These are phyloP conservation scores for Tinea trinotella DNA, from an alignment of 2,888 invertebrate species.

Conservation along the genomic window DNA sequence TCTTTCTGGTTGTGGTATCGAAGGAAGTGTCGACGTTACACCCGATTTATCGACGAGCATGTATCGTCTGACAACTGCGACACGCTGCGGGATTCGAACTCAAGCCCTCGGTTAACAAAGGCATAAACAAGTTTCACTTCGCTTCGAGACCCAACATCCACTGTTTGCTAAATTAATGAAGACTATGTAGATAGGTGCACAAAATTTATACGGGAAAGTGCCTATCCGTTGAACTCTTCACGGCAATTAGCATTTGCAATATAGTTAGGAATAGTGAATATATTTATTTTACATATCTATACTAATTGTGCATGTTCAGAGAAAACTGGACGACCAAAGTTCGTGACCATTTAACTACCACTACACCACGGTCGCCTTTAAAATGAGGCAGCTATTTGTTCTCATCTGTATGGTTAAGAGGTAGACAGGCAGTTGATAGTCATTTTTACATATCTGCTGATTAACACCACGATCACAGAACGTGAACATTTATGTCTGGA, in stretches of 20 bases:
- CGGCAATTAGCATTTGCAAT: neutral
- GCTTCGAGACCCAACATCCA: slow-evolving; percentile 22
- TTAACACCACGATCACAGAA: too few species aligned
- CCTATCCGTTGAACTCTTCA: neutral
- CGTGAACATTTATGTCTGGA: too few species aligned
- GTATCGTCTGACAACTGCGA: slow-evolving; percentile 47
- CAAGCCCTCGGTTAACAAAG: slow-evolving; percentile 34
- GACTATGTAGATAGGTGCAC: slow-evolving; percentile 5
- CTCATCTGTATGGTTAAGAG: too few species aligned
- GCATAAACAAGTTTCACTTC: slow-evolving; percentile 41
- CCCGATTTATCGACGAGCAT: slow-evolving; percentile 52
- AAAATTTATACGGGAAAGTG: slow-evolving; percentile 9
- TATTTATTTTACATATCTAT: too few species aligned
- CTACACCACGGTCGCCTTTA: too few species aligned
- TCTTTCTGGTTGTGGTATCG: slow-evolving; percentile 59
- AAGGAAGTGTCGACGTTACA: slow-evolving; percentile 42
- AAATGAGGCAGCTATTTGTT: too few species aligned
- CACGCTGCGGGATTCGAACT: slow-evolving; percentile 56
- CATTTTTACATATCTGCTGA: too few species aligned
- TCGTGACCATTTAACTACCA: too few species aligned
- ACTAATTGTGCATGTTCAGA: too few species aligned
- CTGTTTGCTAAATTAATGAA: slow-evolving; percentile 15
- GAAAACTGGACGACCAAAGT: too few species aligned
- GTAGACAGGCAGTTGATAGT: too few species aligned
- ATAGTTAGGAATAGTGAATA: too few species aligned